Base-by-base conservation (phyloP, 2,113 vertebrate species). In the Cyphomyrus discorhynchus region DNA sequence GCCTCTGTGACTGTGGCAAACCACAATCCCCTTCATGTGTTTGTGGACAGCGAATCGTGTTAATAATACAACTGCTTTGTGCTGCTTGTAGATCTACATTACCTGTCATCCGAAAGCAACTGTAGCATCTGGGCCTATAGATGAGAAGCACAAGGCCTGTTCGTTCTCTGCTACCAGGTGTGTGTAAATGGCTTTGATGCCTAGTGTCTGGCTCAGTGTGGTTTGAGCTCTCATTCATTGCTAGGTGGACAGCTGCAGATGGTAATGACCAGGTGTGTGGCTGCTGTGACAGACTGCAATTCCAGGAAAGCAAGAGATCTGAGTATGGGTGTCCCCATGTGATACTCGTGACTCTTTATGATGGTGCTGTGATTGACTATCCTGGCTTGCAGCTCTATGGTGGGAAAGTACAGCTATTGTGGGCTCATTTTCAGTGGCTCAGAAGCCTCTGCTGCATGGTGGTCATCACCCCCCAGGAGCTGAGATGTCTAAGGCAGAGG, bases 281-380 rank as follows among this genome's bases (percentile, higher is more conserved):
- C n/a, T 93, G 92, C 49, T 93, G 92, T 86, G 90, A 91, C 24
- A 0, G 47, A 56, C 21, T 93, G 91, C 86, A 84, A 27, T 19
- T 15, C 56, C 13, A 66, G 88, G 50, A 52, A 50, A 15, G 31
- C 62, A 21, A 77, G 66, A 50, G 13, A 19, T 77, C 45, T 31
- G n/a, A 19, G 88, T 77, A 35, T 17, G 70, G 11, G 10, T 24
- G 13, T 27, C 21, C 10, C n/a, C n/a, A n/a, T 31, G 1, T 7
- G 7, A 35, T 21, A 4, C 6, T 42, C 35, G 24, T 42, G 31
- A 27, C 66, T 35, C 47, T 4, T 7, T 13, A 11, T 3, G 35
- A 42, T 47, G 21, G 58, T 15, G 52, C 70, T 88, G 39, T 42
- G 21, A 10, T 49, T 56, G 3, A 31, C 10, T 62, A 31, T 31